phyloP scores from a whole-genome alignment of 2,113 vertebrate species.

The Cryptotis parvus region DNA sequence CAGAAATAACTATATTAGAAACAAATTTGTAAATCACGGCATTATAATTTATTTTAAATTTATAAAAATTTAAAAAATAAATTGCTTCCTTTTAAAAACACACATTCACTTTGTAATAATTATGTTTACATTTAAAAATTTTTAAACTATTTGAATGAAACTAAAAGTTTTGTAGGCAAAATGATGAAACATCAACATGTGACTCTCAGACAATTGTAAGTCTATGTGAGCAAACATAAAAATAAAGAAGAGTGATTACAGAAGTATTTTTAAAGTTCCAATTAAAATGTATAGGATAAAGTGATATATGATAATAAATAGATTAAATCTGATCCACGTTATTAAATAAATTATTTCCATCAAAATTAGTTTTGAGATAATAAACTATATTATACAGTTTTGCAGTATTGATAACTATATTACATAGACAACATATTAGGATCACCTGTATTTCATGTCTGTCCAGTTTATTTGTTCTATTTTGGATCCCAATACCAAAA shows the following conservation, averaged over 20 bases:
- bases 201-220: neutral
- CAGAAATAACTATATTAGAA: no score
- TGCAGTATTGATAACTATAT: neutral
- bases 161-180: neutral
- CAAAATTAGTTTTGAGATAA: neutral
- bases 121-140: neutral
- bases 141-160: conserved; percentile 28
- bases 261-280: neutral
- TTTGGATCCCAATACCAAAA: conserved; percentile 5
- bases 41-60: no score
- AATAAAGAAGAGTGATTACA: neutral
- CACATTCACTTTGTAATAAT: no score
- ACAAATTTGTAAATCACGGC: no score
- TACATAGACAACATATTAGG: neutral
- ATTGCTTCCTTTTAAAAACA: no score
- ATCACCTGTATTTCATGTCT: neutral
- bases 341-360: neutral
- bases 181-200: neutral
- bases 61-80: no score
- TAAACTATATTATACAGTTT: neutral
- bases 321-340: neutral
- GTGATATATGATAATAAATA: conserved; percentile 23
- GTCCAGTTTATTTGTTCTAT: conserved; percentile 1
- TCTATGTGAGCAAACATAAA: conserved; percentile 12
- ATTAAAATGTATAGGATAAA: neutral